Percentiles rank a stretch among this genome's conserved stretches.
Evolutionary conservation across 2,113 vertebrate species (phyloP).

Genomic region (Oryzias curvinotus): DNA sequence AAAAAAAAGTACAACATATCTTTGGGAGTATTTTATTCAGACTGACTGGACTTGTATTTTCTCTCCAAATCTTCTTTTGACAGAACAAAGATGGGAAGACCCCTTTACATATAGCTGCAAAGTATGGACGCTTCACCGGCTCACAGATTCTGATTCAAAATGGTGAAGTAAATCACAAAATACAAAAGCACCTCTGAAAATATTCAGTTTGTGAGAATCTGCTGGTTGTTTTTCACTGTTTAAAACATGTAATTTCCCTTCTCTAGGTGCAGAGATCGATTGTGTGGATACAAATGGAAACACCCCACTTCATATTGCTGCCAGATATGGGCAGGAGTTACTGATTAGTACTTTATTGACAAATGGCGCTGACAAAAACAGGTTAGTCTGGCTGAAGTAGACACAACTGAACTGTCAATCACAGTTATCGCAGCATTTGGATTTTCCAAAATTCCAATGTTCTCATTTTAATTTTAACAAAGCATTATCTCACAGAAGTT

Average conservation of each 20-base stretch:
- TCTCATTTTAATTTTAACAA: too few relatives aligned
- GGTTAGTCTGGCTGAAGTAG: slow-evolving; percentile 66
- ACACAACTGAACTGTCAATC: neutral
- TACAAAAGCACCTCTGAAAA: neutral
- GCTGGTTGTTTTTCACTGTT: neutral
- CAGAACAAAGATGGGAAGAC: slow-evolving; percentile 96
- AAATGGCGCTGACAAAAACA: slow-evolving; percentile 90
- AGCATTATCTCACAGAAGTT: too few relatives aligned
- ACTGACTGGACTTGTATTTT: neutral
- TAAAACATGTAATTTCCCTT: neutral
- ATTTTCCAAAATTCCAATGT: too few relatives aligned
- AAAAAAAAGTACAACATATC: neutral
- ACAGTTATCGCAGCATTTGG: neutral
- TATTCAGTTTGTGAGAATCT: neutral
- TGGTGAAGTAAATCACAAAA: slow-evolving; percentile 70
- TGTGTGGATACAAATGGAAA: slow-evolving; percentile 90
- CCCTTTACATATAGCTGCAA: slow-evolving; percentile 94
- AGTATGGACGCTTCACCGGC: slow-evolving; percentile 92
- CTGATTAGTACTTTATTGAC: slow-evolving; percentile 95
- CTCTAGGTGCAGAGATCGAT: slow-evolving; percentile 90
- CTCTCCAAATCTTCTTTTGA: slow-evolving; percentile 5
- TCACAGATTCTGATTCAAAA: slow-evolving; percentile 98
- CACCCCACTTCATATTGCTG: slow-evolving; percentile 93
- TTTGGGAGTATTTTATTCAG: neutral
- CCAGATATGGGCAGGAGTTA: slow-evolving; percentile 94